These are phyloP conservation scores for Drosophila miranda DNA, from an alignment of 1,140 invertebrate genomes.

Conservation along the genomic window DNA sequence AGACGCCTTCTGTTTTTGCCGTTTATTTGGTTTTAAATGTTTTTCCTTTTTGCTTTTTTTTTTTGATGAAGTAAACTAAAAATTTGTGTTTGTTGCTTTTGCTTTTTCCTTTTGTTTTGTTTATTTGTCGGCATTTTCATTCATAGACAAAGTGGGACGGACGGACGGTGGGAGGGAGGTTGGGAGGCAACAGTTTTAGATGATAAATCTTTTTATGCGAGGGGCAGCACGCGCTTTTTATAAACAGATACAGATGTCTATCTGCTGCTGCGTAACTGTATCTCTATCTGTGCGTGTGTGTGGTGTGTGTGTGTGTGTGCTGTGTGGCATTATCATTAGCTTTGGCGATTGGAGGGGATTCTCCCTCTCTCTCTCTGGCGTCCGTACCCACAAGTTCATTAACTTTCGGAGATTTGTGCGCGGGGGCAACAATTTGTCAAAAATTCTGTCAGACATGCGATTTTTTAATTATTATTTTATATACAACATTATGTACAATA, in stretches of 20 bases:
- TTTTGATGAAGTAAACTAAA: conserved; percentile 37
- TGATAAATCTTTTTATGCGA: conserved; percentile 63
- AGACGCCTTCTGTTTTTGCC: conserved; percentile 55
- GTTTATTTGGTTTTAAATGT: conserved; percentile 59
- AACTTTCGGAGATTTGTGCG: conserved; percentile 63
- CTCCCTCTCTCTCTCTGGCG: conserved; percentile 15
- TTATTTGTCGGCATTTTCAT: conserved; percentile 71
- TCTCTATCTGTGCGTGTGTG: conserved; percentile 8
- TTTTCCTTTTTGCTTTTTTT: conserved; percentile 26
- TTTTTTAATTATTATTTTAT: conserved; percentile 70
- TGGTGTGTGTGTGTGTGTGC: conserved; percentile 12
- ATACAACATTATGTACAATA: conserved; percentile 29
- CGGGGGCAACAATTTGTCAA: conserved; percentile 74
- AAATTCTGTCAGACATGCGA: conserved; percentile 74
- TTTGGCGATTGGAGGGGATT: conserved; percentile 40
- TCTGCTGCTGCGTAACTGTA: conserved; percentile 3
- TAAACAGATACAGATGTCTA: conserved; percentile 7
- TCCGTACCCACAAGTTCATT: conserved; percentile 64
- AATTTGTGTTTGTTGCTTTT: conserved; percentile 20
- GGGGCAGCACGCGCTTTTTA: conserved; percentile 54
- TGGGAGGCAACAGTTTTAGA: conserved; percentile 27
- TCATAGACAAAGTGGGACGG: conserved; percentile 53
- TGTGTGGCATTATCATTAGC: conserved; percentile 72
- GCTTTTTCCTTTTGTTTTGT: conserved; percentile 38
- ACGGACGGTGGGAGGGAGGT: too few relatives aligned